Conservation (phyloP, 2,113 vertebrate species). For the Melanerpes formicivorus region DNA sequence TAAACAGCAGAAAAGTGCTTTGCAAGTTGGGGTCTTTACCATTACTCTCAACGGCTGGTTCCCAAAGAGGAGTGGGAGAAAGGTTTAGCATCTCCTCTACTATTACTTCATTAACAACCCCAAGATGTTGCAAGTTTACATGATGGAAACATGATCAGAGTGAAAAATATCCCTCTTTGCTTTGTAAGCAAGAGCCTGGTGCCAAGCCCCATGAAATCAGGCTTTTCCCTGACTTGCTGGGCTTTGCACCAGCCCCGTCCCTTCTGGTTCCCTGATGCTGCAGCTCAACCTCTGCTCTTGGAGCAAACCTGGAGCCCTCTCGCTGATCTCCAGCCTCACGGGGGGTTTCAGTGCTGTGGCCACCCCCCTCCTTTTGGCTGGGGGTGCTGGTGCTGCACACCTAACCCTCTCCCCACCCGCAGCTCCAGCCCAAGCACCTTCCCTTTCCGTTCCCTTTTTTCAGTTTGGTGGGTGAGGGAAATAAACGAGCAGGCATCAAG, state of each 20-base stretch:
- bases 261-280: background rate
- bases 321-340: background rate
- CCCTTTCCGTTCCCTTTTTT: background rate
- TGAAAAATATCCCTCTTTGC: background rate
- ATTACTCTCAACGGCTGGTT: background rate
- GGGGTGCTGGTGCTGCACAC: background rate
- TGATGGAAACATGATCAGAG: background rate
- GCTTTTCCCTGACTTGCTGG: accelerated
- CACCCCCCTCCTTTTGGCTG: background rate
- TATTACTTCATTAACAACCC: background rate
- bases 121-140: background rate
- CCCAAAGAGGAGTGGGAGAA: background rate
- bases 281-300: background rate
- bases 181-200: background rate
- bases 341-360: background rate
- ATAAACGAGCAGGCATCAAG: background rate
- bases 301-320: background rate
- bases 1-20: conserved; percentile 66
- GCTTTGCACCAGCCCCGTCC: background rate
- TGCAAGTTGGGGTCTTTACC: conserved; percentile 49
- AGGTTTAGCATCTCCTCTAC: background rate
- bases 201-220: background rate
- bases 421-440: background rate
- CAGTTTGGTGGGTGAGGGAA: background rate
- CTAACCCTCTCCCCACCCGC: accelerated